A percentile compares a stretch with the other conserved stretches of the same genome.
Evolutionary conservation across 2,888 invertebrate species (phyloP).

Genomic region (Steinernema hermaphroditum): DNA sequence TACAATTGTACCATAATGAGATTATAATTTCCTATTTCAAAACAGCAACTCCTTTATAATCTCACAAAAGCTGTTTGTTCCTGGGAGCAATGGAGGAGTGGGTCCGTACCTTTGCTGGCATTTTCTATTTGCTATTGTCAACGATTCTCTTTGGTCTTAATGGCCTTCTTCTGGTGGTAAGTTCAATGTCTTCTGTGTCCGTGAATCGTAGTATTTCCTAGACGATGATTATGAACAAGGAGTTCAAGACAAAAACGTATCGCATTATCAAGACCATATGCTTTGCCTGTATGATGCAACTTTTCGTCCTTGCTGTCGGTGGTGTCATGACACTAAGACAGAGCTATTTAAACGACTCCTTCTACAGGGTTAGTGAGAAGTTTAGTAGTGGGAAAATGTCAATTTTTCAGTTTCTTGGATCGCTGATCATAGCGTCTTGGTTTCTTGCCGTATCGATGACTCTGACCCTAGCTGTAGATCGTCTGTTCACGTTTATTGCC

Average conservation of each 20-base stretch:
- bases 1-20: too few relatives aligned
- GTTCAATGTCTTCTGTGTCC: not conserved
- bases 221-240: not conserved
- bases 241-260: not conserved
- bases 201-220: not conserved
- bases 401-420: not conserved
- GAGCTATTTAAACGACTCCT: too few relatives aligned
- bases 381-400: too few relatives aligned
- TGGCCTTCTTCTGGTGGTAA: not conserved
- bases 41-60: too few relatives aligned
- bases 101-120: too few relatives aligned
- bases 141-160: not conserved
- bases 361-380: too few relatives aligned
- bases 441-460: not conserved
- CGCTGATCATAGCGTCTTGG: not conserved
- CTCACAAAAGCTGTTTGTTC: too few relatives aligned
- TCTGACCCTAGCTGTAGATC: not conserved
- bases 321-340: not conserved
- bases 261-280: slow-evolving; percentile 3
- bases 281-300: not conserved
- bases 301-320: not conserved
- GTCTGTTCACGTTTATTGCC: not conserved
- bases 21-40: too few relatives aligned
- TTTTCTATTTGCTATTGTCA: not conserved
- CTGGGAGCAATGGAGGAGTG: too few relatives aligned